These are phyloP conservation scores for Tetraneura akinire DNA, from an alignment of 1,140 invertebrate species.

Conservation along the genomic window DNA sequence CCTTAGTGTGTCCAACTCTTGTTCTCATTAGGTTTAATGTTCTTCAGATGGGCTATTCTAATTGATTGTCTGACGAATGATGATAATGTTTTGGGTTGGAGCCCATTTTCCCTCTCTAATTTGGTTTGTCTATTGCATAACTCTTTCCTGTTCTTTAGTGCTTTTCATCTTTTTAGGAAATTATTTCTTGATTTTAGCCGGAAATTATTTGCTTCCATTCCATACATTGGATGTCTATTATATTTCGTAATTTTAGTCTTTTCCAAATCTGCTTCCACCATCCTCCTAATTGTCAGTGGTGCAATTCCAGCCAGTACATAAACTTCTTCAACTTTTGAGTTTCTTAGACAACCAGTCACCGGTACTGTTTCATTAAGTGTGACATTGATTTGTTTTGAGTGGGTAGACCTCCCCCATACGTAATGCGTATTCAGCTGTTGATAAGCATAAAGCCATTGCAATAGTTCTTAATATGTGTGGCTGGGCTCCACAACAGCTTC, in stretches of 20 bases:
- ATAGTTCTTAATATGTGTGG: constrained; percentile 10
- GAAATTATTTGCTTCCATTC: neutral
- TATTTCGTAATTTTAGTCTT: constrained; percentile 1
- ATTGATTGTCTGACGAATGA: neutral
- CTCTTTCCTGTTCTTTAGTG: neutral
- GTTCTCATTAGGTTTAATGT: neutral
- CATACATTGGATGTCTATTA: constrained; percentile 18
- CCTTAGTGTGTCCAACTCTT: neutral
- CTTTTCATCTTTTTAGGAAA: neutral
- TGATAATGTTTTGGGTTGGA: neutral
- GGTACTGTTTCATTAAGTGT: constrained; percentile 21
- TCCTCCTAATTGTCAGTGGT: constrained; percentile 9
- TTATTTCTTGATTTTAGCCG: constrained; percentile 11
- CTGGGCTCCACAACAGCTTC: no score
- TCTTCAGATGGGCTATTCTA: neutral
- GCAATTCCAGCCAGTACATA: no score
- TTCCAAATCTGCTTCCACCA: neutral
- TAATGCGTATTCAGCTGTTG: constrained; percentile 30
- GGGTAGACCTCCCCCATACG: constrained; percentile 26
- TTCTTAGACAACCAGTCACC: constrained; percentile 4
- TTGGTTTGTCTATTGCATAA: neutral
- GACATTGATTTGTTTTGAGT: constrained; percentile 17
- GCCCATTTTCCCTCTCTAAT: neutral
- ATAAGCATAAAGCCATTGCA: constrained; percentile 35
- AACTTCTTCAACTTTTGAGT: no score